Evolutionary conservation across 1,140 invertebrate genomes (phyloP), one percentile per base, ranked within the genome.

Genomic region (Ruditapes philippinarum): DNA sequence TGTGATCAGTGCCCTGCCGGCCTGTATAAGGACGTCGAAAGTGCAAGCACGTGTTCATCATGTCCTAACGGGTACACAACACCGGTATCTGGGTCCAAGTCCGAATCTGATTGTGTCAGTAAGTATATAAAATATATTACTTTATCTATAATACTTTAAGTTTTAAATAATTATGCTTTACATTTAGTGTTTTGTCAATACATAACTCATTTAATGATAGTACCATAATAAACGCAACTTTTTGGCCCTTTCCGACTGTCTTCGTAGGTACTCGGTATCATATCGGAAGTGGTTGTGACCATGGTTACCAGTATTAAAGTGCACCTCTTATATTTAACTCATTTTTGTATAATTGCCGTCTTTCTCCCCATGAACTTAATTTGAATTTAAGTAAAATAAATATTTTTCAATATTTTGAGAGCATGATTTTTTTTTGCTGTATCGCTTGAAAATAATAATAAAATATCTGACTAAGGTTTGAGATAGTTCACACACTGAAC

Each of bases 1-100:
- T 82, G 80, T 68, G 80, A 82, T 11, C 57, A 38, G 9, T 82
- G 80, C 33, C 33, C 54, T 4, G 57, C 68, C 38, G 80, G 80
- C 28, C 38, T 65, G 60, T 82, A 82, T 25, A 65, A 38, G 36
- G 57, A 65, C 12, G 31, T n/a, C 11, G 54, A 38, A 22, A 54
- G 80, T 57, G 28, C 42, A 40, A 22, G n/a, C 42, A 4, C 51
- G 12, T 82, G 80, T 28, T n/a, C 19, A 4, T 17, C 25, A 5
- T 82, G 80, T 62, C 80, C 80, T n/a, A n/a, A 14, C 19, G 80
- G 57, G 17, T 60, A 42, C 22, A 31, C 51, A 12, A 82, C 80
- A 28, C 25, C 22, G 36, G 40, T 42, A 17, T n/a, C 60, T 42
- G 80, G 80, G 19, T 82, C 80, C 14, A 82, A 60, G 7, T 25